Evolutionary conservation across 2,888 invertebrate genomes (phyloP), one percentile per base, ranked within the genome.

Genomic region (Eulithis prunata): DNA sequence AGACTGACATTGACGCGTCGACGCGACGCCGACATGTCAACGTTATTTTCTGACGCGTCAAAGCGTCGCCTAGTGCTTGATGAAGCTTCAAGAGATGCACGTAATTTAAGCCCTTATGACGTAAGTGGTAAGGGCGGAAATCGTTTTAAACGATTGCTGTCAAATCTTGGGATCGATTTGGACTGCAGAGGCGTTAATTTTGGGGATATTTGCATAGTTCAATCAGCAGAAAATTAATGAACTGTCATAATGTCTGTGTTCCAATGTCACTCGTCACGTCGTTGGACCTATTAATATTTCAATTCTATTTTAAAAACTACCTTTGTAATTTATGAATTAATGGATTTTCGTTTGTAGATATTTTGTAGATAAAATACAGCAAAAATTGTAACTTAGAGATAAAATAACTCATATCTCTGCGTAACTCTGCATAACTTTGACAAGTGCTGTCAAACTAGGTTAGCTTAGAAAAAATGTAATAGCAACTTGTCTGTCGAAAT

Each of bases 91-190:
- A 63, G 63, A 61, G 69, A 66, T 66, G 63, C 63, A 61, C 63
- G 68, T 62, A 62, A 69, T 69, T 69, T 66, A 66, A 69, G 58
- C 69, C 65, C 69, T 69, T 66, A 57, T 65, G 61, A 55, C 54
- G 61, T 51, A 55, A 63, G 49, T 13, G 51, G 28, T 57, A 61
- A 61, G 61, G 57, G 57, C 54, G 61, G 54, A 51, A 61, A 57
- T 62, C 53, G 67, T 53, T 54, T 38, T 57, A 49, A 62, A 57
- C 51, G 57, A 49, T 14, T 52, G 57, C 61, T 68, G 68, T 68
- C 68, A 68, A 54, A 64, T 68, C 68, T 68, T 68, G 68, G 61
- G 64, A 63, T 67, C 67, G 54, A 67, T 67, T 67, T 54, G 62
- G 46, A 61, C 61, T 64, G 68, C 68, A 68, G 45, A 57, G 63